Evolutionary conservation across 2,797 vertebrate species (phyloP).

Genomic region (Gorsachius magnificus): DNA sequence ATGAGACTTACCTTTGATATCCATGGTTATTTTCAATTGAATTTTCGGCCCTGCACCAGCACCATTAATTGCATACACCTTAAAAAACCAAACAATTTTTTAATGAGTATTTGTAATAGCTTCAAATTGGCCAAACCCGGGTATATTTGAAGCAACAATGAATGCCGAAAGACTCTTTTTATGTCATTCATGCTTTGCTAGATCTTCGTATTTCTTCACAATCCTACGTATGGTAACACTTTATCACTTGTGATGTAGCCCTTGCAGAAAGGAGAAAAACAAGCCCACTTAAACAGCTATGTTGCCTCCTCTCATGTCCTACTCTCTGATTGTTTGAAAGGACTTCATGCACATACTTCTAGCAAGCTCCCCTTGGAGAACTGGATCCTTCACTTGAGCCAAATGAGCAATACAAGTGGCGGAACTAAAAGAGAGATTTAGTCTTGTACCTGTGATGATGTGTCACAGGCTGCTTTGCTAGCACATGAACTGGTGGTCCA

Average conservation of each 20-base stretch:
- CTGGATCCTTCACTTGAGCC: not conserved
- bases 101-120: not conserved
- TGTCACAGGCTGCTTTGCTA: not conserved
- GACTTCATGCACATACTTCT: not conserved
- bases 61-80: constrained; percentile 93
- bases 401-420: not conserved
- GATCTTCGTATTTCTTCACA: not conserved
- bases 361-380: not conserved
- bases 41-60: constrained; percentile 90
- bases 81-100: constrained; percentile 25
- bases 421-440: not conserved
- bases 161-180: not conserved
- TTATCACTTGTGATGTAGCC: not conserved
- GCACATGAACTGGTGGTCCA: not conserved
- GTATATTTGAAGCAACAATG: not conserved
- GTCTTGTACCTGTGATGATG: not conserved
- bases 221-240: not conserved
- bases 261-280: not conserved
- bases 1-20: constrained; percentile 86
- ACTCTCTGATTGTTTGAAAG: not conserved
- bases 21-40: constrained; percentile 89
- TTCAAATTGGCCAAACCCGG: not conserved
- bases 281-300: not conserved
- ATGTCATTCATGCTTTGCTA: not conserved
- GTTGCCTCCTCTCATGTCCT: not conserved